phyloP scores from a whole-genome alignment of 2,113 vertebrate species.

The Scolopax mira region DNA sequence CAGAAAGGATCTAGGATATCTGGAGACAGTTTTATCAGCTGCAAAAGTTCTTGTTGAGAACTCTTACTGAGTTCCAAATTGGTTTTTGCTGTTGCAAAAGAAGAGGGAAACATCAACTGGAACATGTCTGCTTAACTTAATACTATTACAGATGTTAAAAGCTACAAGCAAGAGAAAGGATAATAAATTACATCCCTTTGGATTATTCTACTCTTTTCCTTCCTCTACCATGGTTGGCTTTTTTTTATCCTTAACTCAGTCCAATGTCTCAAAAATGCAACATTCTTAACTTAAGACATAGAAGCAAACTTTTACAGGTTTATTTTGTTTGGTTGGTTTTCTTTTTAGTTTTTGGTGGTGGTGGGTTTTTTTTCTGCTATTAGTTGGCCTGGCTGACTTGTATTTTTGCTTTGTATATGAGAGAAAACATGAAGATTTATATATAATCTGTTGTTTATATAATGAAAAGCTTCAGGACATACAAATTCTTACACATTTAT shows the following conservation, averaged over 20 bases:
- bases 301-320: not conserved
- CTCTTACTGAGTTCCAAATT: not conserved
- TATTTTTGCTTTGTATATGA: not conserved
- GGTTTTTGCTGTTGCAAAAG: not conserved
- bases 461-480: not conserved
- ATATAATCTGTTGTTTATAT: not conserved
- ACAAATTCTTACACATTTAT: not conserved
- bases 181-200: not conserved
- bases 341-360: fast-evolving
- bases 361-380: not conserved
- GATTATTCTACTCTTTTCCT: not conserved
- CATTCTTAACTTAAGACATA: not conserved
- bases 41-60: not conserved
- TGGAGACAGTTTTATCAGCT: not conserved
- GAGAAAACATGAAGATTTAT: not conserved
- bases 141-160: too few species aligned
- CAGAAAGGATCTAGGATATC: not conserved
- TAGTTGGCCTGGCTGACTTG: not conserved
- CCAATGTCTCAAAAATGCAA: not conserved
- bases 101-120: not conserved
- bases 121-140: not conserved
- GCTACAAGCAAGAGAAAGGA: not conserved
- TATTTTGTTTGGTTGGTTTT: not conserved
- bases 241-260: not conserved
- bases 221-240: not conserved